A percentile compares a stretch with the other conserved stretches of the same genome.
Evolutionary conservation across 2,888 invertebrate genomes (phyloP).

Genomic region (Pristionchus maxplancki): DNA sequence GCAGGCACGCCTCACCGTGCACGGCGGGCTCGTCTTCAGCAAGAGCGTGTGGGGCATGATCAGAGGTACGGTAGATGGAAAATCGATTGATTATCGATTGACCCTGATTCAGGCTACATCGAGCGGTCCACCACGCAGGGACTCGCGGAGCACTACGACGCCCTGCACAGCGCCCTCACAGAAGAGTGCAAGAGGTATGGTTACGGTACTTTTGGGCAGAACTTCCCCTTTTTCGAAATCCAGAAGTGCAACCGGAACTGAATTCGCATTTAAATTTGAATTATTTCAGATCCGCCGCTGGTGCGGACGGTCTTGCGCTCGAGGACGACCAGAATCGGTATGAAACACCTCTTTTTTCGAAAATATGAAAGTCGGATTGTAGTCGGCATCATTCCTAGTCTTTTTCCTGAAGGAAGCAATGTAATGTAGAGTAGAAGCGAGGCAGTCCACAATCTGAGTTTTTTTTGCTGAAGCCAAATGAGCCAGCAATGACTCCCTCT

Average conservation of each 20-base stretch:
- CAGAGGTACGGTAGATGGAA: constrained; percentile 83
- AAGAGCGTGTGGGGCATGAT: constrained; percentile 93
- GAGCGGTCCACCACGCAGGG: constrained; percentile 67
- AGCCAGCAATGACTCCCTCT: no score
- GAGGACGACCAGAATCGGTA: constrained; percentile 44
- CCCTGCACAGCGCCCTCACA: constrained; percentile 56
- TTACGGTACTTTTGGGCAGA: no score
- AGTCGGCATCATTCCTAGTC: no score
- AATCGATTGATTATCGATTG: neutral
- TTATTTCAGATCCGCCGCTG: constrained; percentile 7
- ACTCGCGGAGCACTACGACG: constrained; percentile 66
- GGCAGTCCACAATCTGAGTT: no score
- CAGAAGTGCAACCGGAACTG: neutral
- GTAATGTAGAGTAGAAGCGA: no score
- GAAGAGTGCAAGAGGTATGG: constrained; percentile 49
- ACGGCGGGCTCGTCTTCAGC: constrained; percentile 89
- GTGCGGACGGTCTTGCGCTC: neutral
- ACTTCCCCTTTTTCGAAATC: neutral
- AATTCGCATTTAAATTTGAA: no score
- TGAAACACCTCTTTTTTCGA: neutral
- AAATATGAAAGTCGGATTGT: neutral
- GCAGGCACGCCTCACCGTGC: constrained; percentile 82
- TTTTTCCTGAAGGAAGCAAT: no score
- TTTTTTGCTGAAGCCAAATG: no score
- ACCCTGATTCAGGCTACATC: constrained; percentile 56